phyloP scores from a whole-genome alignment of 1,140 invertebrate genomes.

The Charaxes varanes region DNA sequence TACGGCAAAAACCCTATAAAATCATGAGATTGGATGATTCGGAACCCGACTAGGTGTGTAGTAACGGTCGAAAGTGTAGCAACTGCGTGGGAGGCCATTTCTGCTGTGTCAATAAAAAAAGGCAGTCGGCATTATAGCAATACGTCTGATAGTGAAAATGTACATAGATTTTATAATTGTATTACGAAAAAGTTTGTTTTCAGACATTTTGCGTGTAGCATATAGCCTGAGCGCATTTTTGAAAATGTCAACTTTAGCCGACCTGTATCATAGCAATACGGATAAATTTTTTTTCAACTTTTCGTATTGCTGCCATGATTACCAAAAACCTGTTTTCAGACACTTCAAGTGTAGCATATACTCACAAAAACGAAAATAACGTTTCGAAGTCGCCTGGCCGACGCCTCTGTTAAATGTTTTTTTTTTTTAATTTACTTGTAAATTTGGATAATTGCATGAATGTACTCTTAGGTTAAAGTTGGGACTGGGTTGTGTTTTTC shows the following conservation, averaged over 20 bases:
- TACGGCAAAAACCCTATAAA: conserved; percentile 11
- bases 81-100: too few relatives aligned
- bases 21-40: conserved; percentile 8
- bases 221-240: too few relatives aligned
- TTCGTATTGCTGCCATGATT: too few relatives aligned
- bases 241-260: conserved; percentile 15
- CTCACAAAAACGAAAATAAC: too few relatives aligned
- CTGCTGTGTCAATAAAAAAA: conserved; percentile 8
- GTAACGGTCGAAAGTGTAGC: too few relatives aligned
- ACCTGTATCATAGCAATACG: conserved; percentile 16
- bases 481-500: conserved; percentile 6
- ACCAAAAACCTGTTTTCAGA: too few relatives aligned
- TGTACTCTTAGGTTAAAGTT: too few relatives aligned
- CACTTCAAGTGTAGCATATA: conserved; percentile 12
- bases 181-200: conserved; percentile 14
- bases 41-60: conserved; percentile 1
- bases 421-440: too few relatives aligned
- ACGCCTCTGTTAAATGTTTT: too few relatives aligned
- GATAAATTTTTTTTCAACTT: conserved; percentile 12
- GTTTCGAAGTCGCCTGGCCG: too few relatives aligned
- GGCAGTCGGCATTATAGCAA: conserved; percentile 5
- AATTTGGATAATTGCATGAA: too few relatives aligned
- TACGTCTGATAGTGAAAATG: conserved; percentile 12
- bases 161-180: conserved; percentile 12
- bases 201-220: conserved; percentile 14